Percentiles rank a stretch among this genome's conserved stretches.
These are phyloP conservation scores for Drosophila neutralis DNA, from an alignment of 2,888 invertebrate genomes.

Conservation along the genomic window DNA sequence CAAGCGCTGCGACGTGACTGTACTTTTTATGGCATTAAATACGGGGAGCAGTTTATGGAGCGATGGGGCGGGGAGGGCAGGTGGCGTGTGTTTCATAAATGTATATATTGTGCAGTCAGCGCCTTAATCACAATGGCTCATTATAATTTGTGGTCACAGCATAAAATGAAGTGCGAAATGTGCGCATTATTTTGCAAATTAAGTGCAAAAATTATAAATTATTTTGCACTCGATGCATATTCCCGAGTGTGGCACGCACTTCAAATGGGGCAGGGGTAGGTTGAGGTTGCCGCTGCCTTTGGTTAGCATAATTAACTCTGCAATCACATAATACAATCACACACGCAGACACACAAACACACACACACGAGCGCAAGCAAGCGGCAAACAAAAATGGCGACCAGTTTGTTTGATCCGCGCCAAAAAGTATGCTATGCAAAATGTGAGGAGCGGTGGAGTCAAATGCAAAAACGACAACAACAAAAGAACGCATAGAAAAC, in stretches of 20 bases:
- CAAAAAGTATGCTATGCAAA: conserved; percentile 71
- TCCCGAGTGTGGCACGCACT: conserved; percentile 28
- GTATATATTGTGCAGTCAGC: conserved; percentile 23
- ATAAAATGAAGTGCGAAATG: conserved; percentile 74
- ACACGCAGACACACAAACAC: conserved; percentile 15
- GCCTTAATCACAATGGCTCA: conserved; percentile 76
- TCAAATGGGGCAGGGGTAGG: conserved; percentile 2
- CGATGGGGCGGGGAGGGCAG: not conserved
- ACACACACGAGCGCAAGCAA: conserved; percentile 4
- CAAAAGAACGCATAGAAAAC: conserved; percentile 48
- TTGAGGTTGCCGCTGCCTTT: conserved; percentile 51
- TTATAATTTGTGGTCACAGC: conserved; percentile 77
- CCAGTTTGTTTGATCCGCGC: conserved; percentile 33
- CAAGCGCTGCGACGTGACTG: conserved; percentile 64
- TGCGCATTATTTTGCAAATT: conserved; percentile 72
- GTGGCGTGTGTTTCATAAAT: conserved; percentile 1
- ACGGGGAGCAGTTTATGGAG: not conserved
- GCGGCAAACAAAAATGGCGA: conserved; percentile 54
- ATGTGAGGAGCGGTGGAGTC: conserved; percentile 28
- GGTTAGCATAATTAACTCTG: conserved; percentile 75
- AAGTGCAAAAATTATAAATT: conserved; percentile 77
- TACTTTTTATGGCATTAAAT: conserved; percentile 55
- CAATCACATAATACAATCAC: conserved; percentile 28
- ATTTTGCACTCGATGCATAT: conserved; percentile 43
- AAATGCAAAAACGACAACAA: conserved; percentile 6